Conservation (phyloP, 2,797 vertebrate genomes). For the Rhynchotus rufescens region DNA sequence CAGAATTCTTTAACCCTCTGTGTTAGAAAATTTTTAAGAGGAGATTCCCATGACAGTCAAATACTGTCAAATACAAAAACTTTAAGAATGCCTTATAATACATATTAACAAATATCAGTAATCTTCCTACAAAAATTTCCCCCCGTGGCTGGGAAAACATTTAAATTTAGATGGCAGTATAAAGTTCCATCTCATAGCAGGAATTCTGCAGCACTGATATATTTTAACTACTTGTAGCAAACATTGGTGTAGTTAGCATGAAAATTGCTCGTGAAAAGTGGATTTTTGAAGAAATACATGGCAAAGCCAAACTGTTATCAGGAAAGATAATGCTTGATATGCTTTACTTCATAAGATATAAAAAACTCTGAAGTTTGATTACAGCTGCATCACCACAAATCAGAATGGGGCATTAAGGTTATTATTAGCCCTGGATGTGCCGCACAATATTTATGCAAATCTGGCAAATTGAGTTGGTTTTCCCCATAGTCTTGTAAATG, state of each 20-base stretch:
- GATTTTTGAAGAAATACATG: neutral
- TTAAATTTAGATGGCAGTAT: neutral
- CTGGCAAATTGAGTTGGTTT: slow-evolving; percentile 68
- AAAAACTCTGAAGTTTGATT: slow-evolving; percentile 64
- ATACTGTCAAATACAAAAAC: neutral
- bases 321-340: neutral
- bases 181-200: neutral
- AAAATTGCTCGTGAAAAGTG: neutral
- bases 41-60: neutral
- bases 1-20: neutral
- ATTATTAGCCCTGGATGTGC: slow-evolving; percentile 61
- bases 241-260: neutral
- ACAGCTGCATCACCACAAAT: slow-evolving; percentile 57
- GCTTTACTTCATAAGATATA: neutral
- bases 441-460: slow-evolving; percentile 74
- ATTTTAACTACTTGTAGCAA: neutral
- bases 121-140: accelerated
- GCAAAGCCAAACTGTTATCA: neutral
- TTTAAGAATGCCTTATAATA: neutral
- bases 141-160: accelerated
- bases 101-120: neutral
- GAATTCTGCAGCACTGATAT: neutral
- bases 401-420: neutral
- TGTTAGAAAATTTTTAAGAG: neutral
- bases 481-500: slow-evolving; percentile 55